phyloP scores from a whole-genome alignment of 2,113 vertebrate species.

The Andinoacara biseriatus region DNA sequence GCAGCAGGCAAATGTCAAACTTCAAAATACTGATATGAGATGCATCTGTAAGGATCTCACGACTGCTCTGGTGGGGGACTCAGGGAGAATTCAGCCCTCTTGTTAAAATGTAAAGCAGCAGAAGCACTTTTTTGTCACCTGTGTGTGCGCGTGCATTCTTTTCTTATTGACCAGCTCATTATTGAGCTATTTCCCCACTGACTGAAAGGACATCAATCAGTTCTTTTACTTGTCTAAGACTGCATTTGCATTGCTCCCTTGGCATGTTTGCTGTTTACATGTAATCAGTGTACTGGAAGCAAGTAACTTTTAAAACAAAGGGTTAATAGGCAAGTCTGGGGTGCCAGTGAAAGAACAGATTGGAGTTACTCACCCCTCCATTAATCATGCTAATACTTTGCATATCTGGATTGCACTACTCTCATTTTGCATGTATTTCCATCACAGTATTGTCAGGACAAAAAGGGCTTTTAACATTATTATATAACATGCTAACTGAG shows the following conservation, averaged over 20 bases:
- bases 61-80: not conserved
- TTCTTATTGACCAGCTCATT: slow-evolving; percentile 8
- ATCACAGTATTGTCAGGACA: not conserved
- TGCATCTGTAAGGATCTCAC: not conserved
- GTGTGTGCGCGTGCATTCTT: not conserved
- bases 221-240: slow-evolving; percentile 3
- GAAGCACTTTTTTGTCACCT: slow-evolving; percentile 1
- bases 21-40: not conserved
- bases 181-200: slow-evolving; percentile 19
- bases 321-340: slow-evolving; percentile 2
- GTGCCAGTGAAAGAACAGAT: slow-evolving; percentile 6
- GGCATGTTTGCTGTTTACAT: slow-evolving; percentile 3
- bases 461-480: not conserved
- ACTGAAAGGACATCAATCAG: slow-evolving; percentile 28
- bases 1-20: not conserved
- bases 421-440: not conserved
- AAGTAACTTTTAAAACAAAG: not conserved
- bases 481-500: not conserved
- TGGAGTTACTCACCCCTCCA: slow-evolving; percentile 21
- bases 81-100: not conserved
- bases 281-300: not conserved
- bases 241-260: slow-evolving; percentile 39
- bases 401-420: slow-evolving; percentile 18
- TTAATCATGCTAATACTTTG: slow-evolving; percentile 34
- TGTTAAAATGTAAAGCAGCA: not conserved